Conservation (phyloP, 2,113 vertebrate species). For the Plotosus lineatus region DNA sequence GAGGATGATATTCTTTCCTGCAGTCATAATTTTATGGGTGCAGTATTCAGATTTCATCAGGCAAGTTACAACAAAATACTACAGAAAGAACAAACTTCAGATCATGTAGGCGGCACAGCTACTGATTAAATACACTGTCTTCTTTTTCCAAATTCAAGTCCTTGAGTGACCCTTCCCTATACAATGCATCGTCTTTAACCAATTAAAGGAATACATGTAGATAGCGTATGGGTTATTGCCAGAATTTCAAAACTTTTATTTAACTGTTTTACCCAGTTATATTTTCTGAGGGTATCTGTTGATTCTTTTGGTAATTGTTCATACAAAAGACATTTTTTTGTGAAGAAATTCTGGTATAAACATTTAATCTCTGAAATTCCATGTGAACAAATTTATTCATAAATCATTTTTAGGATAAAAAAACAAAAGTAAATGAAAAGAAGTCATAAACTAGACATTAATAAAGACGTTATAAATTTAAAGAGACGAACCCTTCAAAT, state of each 20-base stretch:
- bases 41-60: slow-evolving; percentile 21
- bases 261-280: neutral
- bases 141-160: neutral
- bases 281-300: neutral
- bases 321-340: neutral
- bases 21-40: slow-evolving; percentile 28
- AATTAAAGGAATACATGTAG: neutral
- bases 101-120: neutral
- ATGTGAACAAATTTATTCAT: neutral
- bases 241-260: neutral
- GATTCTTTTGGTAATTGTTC: neutral
- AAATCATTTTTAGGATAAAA: neutral
- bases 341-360: neutral
- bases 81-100: neutral
- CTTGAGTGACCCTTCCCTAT: neutral
- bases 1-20: slow-evolving; percentile 1
- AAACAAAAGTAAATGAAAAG: neutral
- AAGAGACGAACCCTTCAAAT: neutral
- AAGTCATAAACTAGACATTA: neutral
- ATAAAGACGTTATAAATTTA: neutral
- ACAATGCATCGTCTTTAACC: neutral
- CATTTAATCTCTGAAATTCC: neutral
- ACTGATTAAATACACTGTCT: slow-evolving; percentile 12
- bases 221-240: neutral
- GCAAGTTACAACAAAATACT: slow-evolving; percentile 29